Base-by-base conservation (phyloP, 2,888 invertebrate genomes). In the Osmoderma eremita region DNA sequence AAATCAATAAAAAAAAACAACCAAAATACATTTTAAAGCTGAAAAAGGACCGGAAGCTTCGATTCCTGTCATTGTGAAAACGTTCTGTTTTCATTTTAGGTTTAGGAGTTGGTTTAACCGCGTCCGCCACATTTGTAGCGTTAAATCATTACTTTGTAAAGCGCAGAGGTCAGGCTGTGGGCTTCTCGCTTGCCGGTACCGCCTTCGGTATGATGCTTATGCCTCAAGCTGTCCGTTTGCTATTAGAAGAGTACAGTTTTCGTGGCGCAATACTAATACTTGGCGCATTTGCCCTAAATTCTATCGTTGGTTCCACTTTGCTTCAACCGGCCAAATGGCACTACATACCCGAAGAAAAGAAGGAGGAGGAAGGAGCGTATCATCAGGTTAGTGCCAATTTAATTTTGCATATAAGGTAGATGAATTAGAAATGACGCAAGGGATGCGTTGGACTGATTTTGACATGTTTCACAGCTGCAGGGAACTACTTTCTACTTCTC, bases 131-230 rank as follows among this genome's bases (percentile, higher is more conserved):
- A 0, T 92, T 93, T 79, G 92, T 93, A 8, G 90, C 92, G 0
- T 82, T 92, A 1, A 92, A 92, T 80, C 89, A 91, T 76, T 92
- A 90, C 78, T 92, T 92, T 78, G 86, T 88, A 13, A 88, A 90
- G 78, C 89, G 90, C 78, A 87, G 92, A 18, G 92, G 92, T 0
- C 92, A 92, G 79, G 92, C 92, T 0, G 91, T 92, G 5, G 92
- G 92, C 0, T 83, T 91, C 20, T 91, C 92, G 0, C 89, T 92
- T 87, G 92, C 92, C 0, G 92, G 92, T 0, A 91, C 92, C 0
- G 91, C 92, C 3, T 85, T 92, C 73, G 92, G 92, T 2, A 88
- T 92, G 84, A 88, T 92, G 86, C 85, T 92, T 68, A 90, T 92
- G 88, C 92, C 92, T 0, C 92, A 92, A 78, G 85, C 90, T 68